phyloP scores from a whole-genome alignment of 2,888 invertebrate genomes.

The Dicranocentrus wangi region DNA sequence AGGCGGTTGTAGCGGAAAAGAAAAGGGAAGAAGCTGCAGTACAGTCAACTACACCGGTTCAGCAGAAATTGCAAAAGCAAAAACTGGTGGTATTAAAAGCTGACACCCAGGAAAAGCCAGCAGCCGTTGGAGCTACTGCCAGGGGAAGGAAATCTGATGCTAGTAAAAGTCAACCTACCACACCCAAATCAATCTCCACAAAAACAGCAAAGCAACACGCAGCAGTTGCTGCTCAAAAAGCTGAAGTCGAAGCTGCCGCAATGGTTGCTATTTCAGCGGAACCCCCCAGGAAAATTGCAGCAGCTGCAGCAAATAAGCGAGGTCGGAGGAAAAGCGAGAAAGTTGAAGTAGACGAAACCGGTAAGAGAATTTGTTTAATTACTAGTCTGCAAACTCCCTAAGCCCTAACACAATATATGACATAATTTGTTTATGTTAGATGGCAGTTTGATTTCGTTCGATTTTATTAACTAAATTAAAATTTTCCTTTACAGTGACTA shows the following conservation, averaged over 20 bases:
- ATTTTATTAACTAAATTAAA: too few relatives aligned
- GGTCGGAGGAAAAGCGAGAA: slow-evolving; percentile 33
- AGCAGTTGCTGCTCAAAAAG: slow-evolving; percentile 46
- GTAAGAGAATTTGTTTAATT: slow-evolving; percentile 10
- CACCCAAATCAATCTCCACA: not conserved
- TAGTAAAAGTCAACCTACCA: not conserved
- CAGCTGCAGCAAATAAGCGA: slow-evolving; percentile 35
- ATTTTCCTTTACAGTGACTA: not conserved
- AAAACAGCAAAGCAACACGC: slow-evolving; percentile 17
- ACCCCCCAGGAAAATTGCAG: slow-evolving; percentile 51
- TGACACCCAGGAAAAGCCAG: too few relatives aligned
- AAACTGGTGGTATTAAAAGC: too few relatives aligned
- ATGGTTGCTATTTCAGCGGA: slow-evolving; percentile 43
- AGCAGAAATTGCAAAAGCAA: not conserved
- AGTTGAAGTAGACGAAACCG: not conserved
- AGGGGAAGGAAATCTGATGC: not conserved
- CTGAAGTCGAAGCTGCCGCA: slow-evolving; percentile 56
- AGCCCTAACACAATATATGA: too few relatives aligned
- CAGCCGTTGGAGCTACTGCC: not conserved
- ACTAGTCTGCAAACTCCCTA: too few relatives aligned
- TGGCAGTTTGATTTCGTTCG: too few relatives aligned
- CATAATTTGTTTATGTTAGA: too few relatives aligned
- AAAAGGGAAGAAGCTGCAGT: slow-evolving; percentile 48
- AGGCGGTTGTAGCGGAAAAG: slow-evolving; percentile 76
- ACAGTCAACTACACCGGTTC: slow-evolving; percentile 38